These are phyloP conservation scores for Leptobrachium leishanense DNA, from an alignment of 2,113 vertebrate genomes.

Conservation along the genomic window DNA sequence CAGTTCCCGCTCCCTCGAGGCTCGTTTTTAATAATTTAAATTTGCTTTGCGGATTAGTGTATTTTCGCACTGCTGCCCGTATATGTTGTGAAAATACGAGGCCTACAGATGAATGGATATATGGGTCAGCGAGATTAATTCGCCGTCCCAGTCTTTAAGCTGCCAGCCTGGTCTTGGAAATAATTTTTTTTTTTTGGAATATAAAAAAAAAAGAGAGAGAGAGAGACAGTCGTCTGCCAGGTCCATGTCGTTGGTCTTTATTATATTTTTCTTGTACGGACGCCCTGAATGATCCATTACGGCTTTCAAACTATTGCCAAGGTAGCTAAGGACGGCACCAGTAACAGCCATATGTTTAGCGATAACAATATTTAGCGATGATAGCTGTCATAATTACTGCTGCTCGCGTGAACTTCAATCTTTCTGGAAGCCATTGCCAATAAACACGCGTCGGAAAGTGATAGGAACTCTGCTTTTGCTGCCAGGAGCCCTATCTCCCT, in stretches of 20 bases:
- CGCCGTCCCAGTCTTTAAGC: no score
- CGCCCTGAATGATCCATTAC: slow-evolving; percentile 3
- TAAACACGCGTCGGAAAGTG: slow-evolving; percentile 9
- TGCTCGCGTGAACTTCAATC: slow-evolving; percentile 34
- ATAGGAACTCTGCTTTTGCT: slow-evolving; percentile 5
- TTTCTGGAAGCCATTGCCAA: slow-evolving; percentile 28
- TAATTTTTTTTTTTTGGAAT: no score
- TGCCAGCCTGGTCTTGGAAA: no score
- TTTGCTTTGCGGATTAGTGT: no score
- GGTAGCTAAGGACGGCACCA: background rate
- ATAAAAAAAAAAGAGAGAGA: no score
- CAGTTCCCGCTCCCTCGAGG: no score
- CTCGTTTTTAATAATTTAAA: no score
- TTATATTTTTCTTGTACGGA: background rate
- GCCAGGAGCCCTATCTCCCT: slow-evolving; percentile 18
- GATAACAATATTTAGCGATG: slow-evolving; percentile 38
- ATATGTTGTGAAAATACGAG: no score
- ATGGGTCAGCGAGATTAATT: no score
- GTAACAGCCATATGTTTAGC: background rate
- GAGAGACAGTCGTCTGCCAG: no score
- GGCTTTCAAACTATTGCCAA: background rate
- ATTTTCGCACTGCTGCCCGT: no score
- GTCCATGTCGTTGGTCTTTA: background rate
- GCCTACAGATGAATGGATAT: no score
- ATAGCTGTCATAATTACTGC: slow-evolving; percentile 17